These are phyloP conservation scores for Hyperoodon ampullatus DNA, from an alignment of 2,113 vertebrate genomes.

Conservation along the genomic window DNA sequence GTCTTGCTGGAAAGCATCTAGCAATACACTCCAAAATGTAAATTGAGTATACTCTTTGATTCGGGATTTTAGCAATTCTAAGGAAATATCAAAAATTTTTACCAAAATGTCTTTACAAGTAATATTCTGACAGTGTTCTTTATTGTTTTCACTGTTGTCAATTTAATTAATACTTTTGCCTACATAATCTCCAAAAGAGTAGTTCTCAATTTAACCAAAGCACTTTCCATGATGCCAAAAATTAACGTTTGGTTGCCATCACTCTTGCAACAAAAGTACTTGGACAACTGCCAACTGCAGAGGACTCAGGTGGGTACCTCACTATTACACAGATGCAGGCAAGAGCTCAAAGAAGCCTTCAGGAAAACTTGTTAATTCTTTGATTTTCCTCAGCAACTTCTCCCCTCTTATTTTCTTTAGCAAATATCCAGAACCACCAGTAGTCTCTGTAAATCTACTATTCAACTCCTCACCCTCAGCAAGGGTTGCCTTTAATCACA, in stretches of 20 bases:
- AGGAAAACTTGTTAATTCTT: neutral
- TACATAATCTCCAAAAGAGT: conserved; percentile 48
- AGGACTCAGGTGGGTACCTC: neutral
- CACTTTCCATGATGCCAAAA: conserved; percentile 35
- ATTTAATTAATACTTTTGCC: conserved; percentile 68
- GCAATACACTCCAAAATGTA: neutral
- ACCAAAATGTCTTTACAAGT: neutral
- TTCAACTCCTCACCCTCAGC: neutral
- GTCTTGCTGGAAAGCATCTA: neutral
- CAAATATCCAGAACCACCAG: neutral
- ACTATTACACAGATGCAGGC: neutral
- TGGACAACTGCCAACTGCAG: conserved; percentile 9
- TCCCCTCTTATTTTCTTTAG: neutral
- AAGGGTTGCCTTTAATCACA: neutral
- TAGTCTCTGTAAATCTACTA: neutral
- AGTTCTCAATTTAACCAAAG: conserved; percentile 67
- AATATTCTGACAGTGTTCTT: neutral
- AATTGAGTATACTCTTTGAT: neutral
- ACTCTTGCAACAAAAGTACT: neutral
- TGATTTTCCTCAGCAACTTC: neutral
- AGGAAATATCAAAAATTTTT: neutral
- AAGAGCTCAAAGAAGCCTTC: neutral
- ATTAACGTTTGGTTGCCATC: conserved; percentile 46
- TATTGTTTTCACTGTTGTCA: neutral
- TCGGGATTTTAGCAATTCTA: neutral